Evolutionary conservation across 2,113 vertebrate species (phyloP), one percentile per base, ranked within the genome.

Genomic region (Myocastor coypus): DNA sequence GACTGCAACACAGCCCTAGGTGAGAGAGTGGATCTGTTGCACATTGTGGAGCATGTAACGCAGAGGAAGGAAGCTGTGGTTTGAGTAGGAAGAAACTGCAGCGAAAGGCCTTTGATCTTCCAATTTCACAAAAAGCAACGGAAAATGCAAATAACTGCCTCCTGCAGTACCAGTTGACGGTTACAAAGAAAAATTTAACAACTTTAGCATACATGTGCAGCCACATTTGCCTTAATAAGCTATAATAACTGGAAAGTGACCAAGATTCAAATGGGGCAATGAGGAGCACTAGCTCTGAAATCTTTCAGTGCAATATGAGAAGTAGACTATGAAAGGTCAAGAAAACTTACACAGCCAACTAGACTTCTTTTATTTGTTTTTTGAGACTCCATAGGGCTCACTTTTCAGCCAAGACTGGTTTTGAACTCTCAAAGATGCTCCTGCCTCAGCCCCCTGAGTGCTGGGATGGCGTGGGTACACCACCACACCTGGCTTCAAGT

Each of bases 31-130:
- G 85, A 77, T 22, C 17, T 16, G 89, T 46, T 22, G 82, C 64
- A 11, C 0, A 17, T 46, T 40, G 19, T 73, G 68, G 69, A 69
- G 46, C n/a, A 75, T 71, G 85, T 80, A 59, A 80, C 4, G 59
- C 42, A 83, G 68, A 97, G 94, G 96, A 97, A 97, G 97, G 97
- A 98, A 97, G 88, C 4, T 95, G 97, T 52, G 97, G 97, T 96
- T 78, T 86, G 69, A 84, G 92, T 32, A 89, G 46, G 61, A 89
- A 71, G 94, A 95, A 97, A 92, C 82, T 59, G 81, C 85, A 96
- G 50, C 86, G 92, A 52, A 78, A 68, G 37, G 34, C n/a, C 89
- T 97, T 93, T 97, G 94, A 97, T 97, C 94, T 96, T 92, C 52
- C 30, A 22, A 86, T 96, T 96, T 95, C 89, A 92, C 90, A 84